These are phyloP conservation scores for Pegea sp. DNA, from an alignment of 23 tunicate species.

Conservation along the genomic window DNA sequence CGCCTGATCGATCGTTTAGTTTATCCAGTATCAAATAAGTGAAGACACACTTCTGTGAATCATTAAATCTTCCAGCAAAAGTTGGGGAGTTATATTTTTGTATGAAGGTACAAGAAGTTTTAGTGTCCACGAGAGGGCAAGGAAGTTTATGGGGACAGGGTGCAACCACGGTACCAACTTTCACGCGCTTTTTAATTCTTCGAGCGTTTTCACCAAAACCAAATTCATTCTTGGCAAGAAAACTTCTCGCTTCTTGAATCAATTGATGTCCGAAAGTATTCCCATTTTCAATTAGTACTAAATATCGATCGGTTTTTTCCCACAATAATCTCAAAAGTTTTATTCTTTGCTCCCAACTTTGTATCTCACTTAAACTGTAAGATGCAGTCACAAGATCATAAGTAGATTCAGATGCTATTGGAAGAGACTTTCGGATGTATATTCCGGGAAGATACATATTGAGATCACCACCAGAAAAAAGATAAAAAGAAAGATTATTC, in stretches of 20 bases:
- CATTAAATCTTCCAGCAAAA: constrained; percentile 9
- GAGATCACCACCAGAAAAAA: constrained; percentile 37
- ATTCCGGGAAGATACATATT: constrained; percentile 25
- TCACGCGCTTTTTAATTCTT: constrained; percentile 4
- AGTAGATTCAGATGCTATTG: constrained; percentile 25
- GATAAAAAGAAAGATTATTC: constrained; percentile 30
- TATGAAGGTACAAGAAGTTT: constrained; percentile 13
- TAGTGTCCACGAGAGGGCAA: constrained; percentile 44
- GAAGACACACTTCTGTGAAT: neutral
- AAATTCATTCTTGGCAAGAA: constrained; percentile 38
- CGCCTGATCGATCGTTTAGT: neutral
- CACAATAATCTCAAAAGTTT: constrained; percentile 42
- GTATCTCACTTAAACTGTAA: constrained; percentile 58
- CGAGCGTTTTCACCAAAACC: constrained; percentile 5
- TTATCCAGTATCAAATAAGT: neutral
- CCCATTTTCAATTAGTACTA: constrained; percentile 61
- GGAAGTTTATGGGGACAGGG: constrained; percentile 55
- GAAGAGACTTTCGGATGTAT: constrained; percentile 38
- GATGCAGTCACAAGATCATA: constrained; percentile 58
- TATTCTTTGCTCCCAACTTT: constrained; percentile 37
- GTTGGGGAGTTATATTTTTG: constrained; percentile 42
- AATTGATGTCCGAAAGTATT: constrained; percentile 45
- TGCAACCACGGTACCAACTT: constrained; percentile 21
- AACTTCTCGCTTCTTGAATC: constrained; percentile 72
- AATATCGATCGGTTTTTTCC: constrained; percentile 46